Percentiles rank a stretch among this genome's conserved stretches.
Conservation (phyloP, 64 coral and sea anemone genomes). For the Stichodactyla helianthus region DNA sequence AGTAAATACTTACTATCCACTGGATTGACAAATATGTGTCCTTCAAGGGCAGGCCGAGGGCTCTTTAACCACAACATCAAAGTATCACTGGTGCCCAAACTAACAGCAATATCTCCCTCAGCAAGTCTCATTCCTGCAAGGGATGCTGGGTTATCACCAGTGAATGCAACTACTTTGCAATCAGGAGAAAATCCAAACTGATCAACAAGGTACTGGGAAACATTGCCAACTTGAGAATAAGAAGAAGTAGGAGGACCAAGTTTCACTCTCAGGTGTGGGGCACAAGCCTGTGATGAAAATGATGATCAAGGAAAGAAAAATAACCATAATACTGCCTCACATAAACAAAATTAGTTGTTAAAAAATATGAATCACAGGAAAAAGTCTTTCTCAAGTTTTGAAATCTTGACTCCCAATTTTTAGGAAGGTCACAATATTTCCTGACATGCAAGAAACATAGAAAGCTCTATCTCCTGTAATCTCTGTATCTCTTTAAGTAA, state of each 20-base stretch:
- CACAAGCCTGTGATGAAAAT: slow-evolving; percentile 62
- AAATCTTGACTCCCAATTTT: no score
- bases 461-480: neutral
- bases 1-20: slow-evolving; percentile 64
- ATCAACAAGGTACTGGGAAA: slow-evolving; percentile 73
- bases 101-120: slow-evolving; percentile 76
- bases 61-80: slow-evolving; percentile 78
- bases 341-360: no score
- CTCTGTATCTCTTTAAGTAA: no score
- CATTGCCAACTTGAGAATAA: slow-evolving; percentile 45
- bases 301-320: no score
- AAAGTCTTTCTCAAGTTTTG: no score
- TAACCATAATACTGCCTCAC: no score
- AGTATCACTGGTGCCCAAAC: slow-evolving; percentile 92
- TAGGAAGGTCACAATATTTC: no score
- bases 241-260: slow-evolving; percentile 70
- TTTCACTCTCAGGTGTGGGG: slow-evolving; percentile 66
- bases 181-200: slow-evolving; percentile 69
- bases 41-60: slow-evolving; percentile 76
- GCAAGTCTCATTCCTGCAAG: slow-evolving; percentile 85
- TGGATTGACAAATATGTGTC: slow-evolving; percentile 98
- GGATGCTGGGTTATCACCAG: slow-evolving; percentile 97
- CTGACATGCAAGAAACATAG: no score
- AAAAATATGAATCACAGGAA: no score
- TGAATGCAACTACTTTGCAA: slow-evolving; percentile 95